These are phyloP conservation scores for Lacerta agilis DNA, from an alignment of 2,797 vertebrate genomes.

Conservation along the genomic window DNA sequence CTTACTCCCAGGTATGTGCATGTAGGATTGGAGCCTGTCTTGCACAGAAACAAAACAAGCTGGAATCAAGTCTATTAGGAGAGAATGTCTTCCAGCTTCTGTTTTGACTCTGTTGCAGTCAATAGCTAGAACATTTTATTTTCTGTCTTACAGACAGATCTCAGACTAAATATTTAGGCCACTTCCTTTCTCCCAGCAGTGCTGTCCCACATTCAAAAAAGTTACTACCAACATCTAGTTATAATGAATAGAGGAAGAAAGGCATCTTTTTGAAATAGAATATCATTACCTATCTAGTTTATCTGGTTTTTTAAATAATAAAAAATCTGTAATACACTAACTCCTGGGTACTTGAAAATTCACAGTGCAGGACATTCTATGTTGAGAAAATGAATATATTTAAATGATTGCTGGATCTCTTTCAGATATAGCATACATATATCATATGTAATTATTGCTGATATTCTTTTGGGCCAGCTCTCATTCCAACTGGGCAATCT, in stretches of 20 bases:
- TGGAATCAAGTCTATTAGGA: not conserved
- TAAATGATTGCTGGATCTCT: slow-evolving; percentile 6
- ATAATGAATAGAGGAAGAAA: slow-evolving; percentile 44
- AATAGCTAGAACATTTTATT: slow-evolving; percentile 2
- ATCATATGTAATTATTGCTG: not conserved
- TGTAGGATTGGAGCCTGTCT: not conserved
- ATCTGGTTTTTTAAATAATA: slow-evolving; percentile 20
- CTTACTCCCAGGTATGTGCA: not conserved
- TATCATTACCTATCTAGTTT: slow-evolving; percentile 24
- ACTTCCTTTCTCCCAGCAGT: slow-evolving; percentile 67
- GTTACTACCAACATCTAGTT: slow-evolving; percentile 57
- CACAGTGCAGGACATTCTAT: slow-evolving; percentile 11
- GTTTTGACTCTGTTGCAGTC: slow-evolving; percentile 13
- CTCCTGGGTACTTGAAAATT: slow-evolving; percentile 15
- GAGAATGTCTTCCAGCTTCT: not conserved
- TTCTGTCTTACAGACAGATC: slow-evolving; percentile 51
- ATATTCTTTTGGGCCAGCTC: not conserved
- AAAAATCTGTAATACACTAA: slow-evolving; percentile 33
- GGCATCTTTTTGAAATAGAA: slow-evolving; percentile 46
- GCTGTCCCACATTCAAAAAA: slow-evolving; percentile 72
- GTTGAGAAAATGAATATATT: slow-evolving; percentile 31
- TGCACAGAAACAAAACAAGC: not conserved
- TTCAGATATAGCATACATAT: not conserved
- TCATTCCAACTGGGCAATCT: no score
- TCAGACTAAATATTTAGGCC: slow-evolving; percentile 66